Conservation (phyloP, 2,888 invertebrate species). For the Apeira syringaria region DNA sequence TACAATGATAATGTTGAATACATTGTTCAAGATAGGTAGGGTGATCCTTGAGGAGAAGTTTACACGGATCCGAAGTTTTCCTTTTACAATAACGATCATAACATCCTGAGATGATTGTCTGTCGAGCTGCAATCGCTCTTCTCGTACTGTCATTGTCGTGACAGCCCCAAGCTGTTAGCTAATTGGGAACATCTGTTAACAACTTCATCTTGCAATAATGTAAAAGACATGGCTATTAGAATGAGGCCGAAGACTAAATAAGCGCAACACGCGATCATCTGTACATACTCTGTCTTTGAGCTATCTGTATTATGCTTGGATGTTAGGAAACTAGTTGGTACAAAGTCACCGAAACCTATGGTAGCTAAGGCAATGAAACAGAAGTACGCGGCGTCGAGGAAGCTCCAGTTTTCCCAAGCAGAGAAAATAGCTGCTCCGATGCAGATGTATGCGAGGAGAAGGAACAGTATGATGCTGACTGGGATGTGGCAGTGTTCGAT, state of each 20-base stretch:
- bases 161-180: conserved; percentile 87
- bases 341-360: conserved; percentile 91
- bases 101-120: conserved; percentile 74
- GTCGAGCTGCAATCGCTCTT: conserved; percentile 78
- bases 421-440: conserved; percentile 91
- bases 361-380: conserved; percentile 93
- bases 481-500: conserved; percentile 74
- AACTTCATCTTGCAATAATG: conserved; percentile 91
- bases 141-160: conserved; percentile 84
- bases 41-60: conserved; percentile 43
- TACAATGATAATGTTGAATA: conserved; percentile 50
- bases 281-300: conserved; percentile 84
- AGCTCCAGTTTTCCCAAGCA: conserved; percentile 91
- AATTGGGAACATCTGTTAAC: conserved; percentile 88
- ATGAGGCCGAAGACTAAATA: conserved; percentile 91
- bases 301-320: conserved; percentile 69
- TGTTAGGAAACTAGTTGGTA: conserved; percentile 84
- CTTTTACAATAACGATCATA: conserved; percentile 75
- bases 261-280: conserved; percentile 90
- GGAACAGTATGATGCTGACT: conserved; percentile 83
- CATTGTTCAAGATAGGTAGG: conserved; percentile 37
- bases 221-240: conserved; percentile 93
- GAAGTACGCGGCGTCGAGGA: conserved; percentile 92
- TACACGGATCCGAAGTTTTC: conserved; percentile 41
- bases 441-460: conserved; percentile 89